Evolutionary conservation across 2,888 invertebrate genomes (phyloP), one percentile per base, ranked within the genome.

Genomic region (Chrysomela aeneicollis): DNA sequence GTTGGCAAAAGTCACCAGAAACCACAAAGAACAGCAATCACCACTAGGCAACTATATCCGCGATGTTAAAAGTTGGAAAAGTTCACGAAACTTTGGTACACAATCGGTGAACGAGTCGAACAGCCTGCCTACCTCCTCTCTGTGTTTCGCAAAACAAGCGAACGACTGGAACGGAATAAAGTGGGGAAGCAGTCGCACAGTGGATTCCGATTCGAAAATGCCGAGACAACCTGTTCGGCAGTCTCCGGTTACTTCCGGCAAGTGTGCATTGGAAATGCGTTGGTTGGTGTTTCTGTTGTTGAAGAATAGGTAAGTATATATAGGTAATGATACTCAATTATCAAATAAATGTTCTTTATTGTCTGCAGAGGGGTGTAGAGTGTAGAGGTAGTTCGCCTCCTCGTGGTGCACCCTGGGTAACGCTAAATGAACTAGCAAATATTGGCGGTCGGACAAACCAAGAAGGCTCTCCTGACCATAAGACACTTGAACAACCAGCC

Each of bases 151-250:
- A 59, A 52, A 59, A 62, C 58, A 19, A 59, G 67, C 66, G 63
- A 66, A 66, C 68, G 55, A 66, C 58, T 63, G 61, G 65, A 68
- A 59, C 32, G 63, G 54, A 68, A 65, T 58, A 63, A 63, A 68
- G 61, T 61, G 26, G 59, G 61, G 58, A 37, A 32, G 61, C 30
- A 47, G 62, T 59, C 51, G 46, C 58, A 37, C 59, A 57, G 18
- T 54, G 37, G 51, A 46, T 65, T 69, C 66, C 37, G 46, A 55
- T 69, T 67, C 59, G 32, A 59, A 53, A 59, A 57, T 47, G 42
- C 46, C 42, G 61, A 70, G 49, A 59, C 65, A 69, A 73, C 68
- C 70, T 69, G 71, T 63, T 73, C 72, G 72, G 51, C 19, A 8
- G 8, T 57, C 53, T 63, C 46, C 67, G 66, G 37, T 30, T 15